These are phyloP conservation scores for Gracilinanus agilis DNA, from an alignment of 2,113 vertebrate genomes.

Conservation along the genomic window DNA sequence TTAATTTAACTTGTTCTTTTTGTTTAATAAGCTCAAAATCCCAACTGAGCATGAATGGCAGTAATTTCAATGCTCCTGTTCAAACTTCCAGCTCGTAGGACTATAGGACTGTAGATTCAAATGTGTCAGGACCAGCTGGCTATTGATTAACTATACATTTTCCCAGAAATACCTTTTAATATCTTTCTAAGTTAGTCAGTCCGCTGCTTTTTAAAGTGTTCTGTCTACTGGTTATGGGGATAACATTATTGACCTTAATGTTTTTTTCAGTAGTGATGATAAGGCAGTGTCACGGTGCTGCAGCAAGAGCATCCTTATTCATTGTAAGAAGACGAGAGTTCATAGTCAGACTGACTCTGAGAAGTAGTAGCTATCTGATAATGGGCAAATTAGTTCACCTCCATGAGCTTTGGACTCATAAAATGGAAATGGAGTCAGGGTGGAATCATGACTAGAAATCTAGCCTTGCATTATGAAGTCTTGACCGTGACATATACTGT, in stretches of 20 bases:
- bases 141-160: slow-evolving; percentile 41
- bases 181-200: slow-evolving; percentile 22
- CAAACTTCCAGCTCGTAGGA: slow-evolving; percentile 51
- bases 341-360: neutral
- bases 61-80: slow-evolving; percentile 47
- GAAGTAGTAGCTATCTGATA: neutral
- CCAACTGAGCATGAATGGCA: slow-evolving; percentile 54
- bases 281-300: neutral
- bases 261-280: neutral
- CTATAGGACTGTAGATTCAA: slow-evolving; percentile 13
- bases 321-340: neutral
- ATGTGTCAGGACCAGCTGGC: slow-evolving; percentile 50
- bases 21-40: slow-evolving; percentile 70
- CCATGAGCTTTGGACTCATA: neutral
- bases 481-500: neutral
- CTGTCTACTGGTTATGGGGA: slow-evolving; percentile 40
- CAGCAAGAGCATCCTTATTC: neutral
- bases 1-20: slow-evolving; percentile 71
- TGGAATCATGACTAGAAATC: neutral
- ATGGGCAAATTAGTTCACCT: neutral
- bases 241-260: slow-evolving; percentile 10
- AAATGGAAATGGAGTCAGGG: neutral
- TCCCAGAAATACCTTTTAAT: neutral
- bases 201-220: slow-evolving; percentile 50
- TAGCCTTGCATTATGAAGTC: neutral